Base-by-base conservation (phyloP, 1,140 invertebrate genomes). In the Rhagoletis zephyria region DNA sequence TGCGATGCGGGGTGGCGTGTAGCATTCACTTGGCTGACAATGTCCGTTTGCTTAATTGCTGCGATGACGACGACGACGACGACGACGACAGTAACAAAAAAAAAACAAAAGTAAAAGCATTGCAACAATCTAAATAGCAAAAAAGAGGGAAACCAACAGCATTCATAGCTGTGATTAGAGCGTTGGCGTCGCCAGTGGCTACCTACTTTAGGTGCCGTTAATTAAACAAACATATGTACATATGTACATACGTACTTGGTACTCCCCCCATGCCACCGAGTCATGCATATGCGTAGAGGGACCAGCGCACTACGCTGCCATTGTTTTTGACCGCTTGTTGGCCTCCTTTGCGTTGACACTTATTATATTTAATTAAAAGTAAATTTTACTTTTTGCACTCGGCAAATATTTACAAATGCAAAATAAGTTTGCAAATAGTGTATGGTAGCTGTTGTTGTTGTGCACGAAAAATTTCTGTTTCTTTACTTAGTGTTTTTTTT, bases 331-430 rank as follows among this genome's bases (percentile, higher is more conserved):
- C 74, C 74, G 42, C 70, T 81, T 81, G 74, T 81, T 81, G 74
- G 74, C 74, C 74, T 81, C 74, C 74, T 81, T 81, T 81, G 19
- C 74, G 48, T 19, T 81, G 74, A 81, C 74, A 81, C 74, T 81
- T 81, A 81, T 81, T 42, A 63, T 81, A 48, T 81, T 48, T 81
- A 81, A 81, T 81, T 81, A 81, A 81, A 81, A 81, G 74, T 81
- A 56, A 81, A 81, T 81, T 81, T 81, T 56, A 81, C 74, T 59
- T 81, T 81, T 81, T 81, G 74, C 74, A 81, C 74, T 81, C 74
- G 74, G 48, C 48, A 81, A 81, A 56, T 81, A 81, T 81, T 81
- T 81, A 16, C 42, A 30, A 59, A 81, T 81, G 45, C 14, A 81
- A 81, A 81, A 48, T 81, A 48, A 81, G 48, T 81, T 81, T 56